A percentile compares a stretch with the other conserved stretches of the same genome.
phyloP scores from a whole-genome alignment of 2,797 vertebrate genomes.

The Cyprinodon diabolis region DNA sequence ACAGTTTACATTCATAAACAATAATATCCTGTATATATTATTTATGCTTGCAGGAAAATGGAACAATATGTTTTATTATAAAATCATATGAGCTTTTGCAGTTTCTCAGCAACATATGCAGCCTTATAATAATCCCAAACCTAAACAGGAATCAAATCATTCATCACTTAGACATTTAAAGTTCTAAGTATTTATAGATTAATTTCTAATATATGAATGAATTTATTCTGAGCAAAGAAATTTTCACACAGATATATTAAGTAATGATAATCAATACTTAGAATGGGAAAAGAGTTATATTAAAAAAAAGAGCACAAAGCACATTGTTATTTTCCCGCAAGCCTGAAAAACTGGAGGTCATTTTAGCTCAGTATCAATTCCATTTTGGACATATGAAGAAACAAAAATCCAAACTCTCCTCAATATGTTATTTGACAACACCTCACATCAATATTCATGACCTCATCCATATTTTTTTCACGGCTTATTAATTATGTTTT shows the following conservation, averaged over 20 bases:
- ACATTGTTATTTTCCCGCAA: slow-evolving; percentile 9
- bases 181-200: not conserved
- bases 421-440: slow-evolving; percentile 40
- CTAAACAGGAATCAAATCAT: not conserved
- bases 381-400: slow-evolving; percentile 29
- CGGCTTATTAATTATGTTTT: slow-evolving; percentile 64
- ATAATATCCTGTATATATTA: slow-evolving; percentile 15
- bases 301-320: not conserved
- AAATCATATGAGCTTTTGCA: slow-evolving; percentile 18
- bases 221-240: not conserved
- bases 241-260: not conserved
- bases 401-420: slow-evolving; percentile 17
- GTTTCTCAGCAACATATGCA: slow-evolving; percentile 18
- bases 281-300: not conserved
- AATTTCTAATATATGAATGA: not conserved
- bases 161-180: not conserved
- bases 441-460: slow-evolving; percentile 50
- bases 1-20: slow-evolving; percentile 14
- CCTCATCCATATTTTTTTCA: slow-evolving; percentile 50
- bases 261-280: not conserved
- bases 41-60: slow-evolving; percentile 10
- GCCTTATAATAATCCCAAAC: slow-evolving; percentile 20
- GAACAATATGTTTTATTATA: slow-evolving; percentile 32
- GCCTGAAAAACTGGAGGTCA: slow-evolving; percentile 44
- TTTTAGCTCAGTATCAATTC: slow-evolving; percentile 44